A percentile compares a stretch with the other conserved stretches of the same genome.
Conservation (phyloP, 2,113 vertebrate genomes). For the Larimichthys polyactis region DNA sequence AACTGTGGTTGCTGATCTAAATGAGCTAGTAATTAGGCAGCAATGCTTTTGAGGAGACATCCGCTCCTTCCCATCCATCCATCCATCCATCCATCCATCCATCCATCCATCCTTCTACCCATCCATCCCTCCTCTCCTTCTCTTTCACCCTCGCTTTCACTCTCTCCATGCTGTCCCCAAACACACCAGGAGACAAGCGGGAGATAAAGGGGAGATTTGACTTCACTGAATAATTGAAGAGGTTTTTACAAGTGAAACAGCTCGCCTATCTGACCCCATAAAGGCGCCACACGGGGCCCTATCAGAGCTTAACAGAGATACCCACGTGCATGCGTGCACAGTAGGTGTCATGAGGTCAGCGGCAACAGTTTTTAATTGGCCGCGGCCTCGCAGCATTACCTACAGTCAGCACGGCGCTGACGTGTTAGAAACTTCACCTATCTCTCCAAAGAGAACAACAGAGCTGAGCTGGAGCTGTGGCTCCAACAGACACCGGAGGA, state of each 20-base stretch:
- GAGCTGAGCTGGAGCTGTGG: constrained; percentile 11
- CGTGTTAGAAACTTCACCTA: background rate
- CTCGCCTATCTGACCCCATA: constrained; percentile 78
- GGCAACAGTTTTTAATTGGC: constrained; percentile 40
- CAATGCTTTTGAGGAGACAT: constrained; percentile 76
- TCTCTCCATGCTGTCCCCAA: constrained; percentile 56
- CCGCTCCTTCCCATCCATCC: constrained; percentile 57
- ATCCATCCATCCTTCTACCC: constrained; percentile 27
- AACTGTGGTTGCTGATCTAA: constrained; percentile 77
- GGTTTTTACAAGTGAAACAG: constrained; percentile 78
- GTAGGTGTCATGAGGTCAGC: constrained; percentile 42
- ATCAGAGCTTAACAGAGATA: constrained; percentile 59
- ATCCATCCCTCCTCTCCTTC: background rate
- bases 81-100: constrained; percentile 45
- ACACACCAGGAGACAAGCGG: constrained; percentile 72
- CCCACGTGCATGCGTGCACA: constrained; percentile 27
- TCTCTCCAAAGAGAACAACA: constrained; percentile 35
- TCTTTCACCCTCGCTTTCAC: constrained; percentile 26
- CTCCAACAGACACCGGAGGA: constrained; percentile 33
- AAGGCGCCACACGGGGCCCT: constrained; percentile 60
- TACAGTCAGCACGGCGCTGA: constrained; percentile 20
- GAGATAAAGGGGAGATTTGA: constrained; percentile 83
- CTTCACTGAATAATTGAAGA: constrained; percentile 84
- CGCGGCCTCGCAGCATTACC: constrained; percentile 24
- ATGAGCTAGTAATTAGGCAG: constrained; percentile 82